Conservation (phyloP, 1,140 invertebrate genomes). For the Ruditapes philippinarum region DNA sequence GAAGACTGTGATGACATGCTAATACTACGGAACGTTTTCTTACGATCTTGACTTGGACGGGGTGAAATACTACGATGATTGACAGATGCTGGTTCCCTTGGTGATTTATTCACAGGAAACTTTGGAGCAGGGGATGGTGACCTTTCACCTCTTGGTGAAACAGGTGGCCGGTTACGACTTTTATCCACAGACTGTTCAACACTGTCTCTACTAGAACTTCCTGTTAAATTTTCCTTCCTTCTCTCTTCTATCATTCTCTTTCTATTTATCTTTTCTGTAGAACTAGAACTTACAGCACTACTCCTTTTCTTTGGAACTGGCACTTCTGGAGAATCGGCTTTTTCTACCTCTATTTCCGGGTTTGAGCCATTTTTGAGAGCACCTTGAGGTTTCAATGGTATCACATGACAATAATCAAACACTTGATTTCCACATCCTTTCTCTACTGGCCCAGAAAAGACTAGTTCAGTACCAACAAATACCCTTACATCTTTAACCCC, state of each 20-base stretch:
- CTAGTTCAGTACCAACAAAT: constrained; percentile 79
- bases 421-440: constrained; percentile 87
- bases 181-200: constrained; percentile 23
- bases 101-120: constrained; percentile 41
- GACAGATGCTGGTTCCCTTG: not conserved
- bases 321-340: constrained; percentile 14
- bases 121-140: constrained; percentile 58
- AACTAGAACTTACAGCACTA: constrained; percentile 13
- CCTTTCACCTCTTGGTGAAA: constrained; percentile 65
- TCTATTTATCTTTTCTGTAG: constrained; percentile 9
- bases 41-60: constrained; percentile 41
- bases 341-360: constrained; percentile 42
- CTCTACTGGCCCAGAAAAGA: constrained; percentile 84
- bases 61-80: constrained; percentile 59
- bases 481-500: constrained; percentile 83
- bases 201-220: constrained; percentile 43
- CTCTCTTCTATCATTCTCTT: not conserved
- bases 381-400: constrained; percentile 64
- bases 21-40: constrained; percentile 74
- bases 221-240: constrained; percentile 14
- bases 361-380: constrained; percentile 40
- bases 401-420: constrained; percentile 85
- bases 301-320: not conserved
- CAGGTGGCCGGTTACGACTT: constrained; percentile 45
- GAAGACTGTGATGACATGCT: constrained; percentile 76